Percentiles rank a stretch among this genome's conserved stretches.
Conservation (phyloP, 2,888 invertebrate species). For the Drosophila hamatofila region DNA sequence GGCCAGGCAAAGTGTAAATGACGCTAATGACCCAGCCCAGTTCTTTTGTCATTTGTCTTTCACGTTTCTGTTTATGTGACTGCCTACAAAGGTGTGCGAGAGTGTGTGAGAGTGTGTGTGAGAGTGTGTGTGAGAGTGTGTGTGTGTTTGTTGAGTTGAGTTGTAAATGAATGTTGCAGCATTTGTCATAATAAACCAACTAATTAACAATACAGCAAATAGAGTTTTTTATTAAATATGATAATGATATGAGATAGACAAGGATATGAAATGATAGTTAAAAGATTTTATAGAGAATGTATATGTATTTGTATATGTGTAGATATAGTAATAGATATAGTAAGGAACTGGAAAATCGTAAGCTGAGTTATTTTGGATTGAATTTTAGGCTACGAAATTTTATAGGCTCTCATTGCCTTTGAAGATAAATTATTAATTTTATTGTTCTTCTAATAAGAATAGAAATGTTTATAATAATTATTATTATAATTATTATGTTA, state of each 20-base stretch:
- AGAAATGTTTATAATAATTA: no score
- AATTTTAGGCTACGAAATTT: no score
- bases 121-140: constrained; percentile 35
- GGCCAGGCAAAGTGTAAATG: constrained; percentile 77
- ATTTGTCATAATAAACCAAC: constrained; percentile 63
- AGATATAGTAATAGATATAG: no score
- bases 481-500: no score
- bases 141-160: constrained; percentile 44
- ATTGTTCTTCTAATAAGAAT: no score
- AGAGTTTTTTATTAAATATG: background rate
- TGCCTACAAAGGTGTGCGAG: constrained; percentile 33
- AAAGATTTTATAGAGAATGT: no score
- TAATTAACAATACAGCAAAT: constrained; percentile 46
- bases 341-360: no score
- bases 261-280: no score
- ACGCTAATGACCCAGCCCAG: constrained; percentile 78
- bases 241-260: background rate
- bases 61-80: constrained; percentile 22
- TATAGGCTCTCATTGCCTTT: no score
- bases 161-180: constrained; percentile 78
- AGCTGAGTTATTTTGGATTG: background rate
- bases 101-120: constrained; percentile 20
- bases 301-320: no score
- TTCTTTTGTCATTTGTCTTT: constrained; percentile 73
- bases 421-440: no score